Evolutionary conservation across 2,797 vertebrate species (phyloP), one percentile per base, ranked within the genome.

Genomic region (Lagocephalus sceleratus): DNA sequence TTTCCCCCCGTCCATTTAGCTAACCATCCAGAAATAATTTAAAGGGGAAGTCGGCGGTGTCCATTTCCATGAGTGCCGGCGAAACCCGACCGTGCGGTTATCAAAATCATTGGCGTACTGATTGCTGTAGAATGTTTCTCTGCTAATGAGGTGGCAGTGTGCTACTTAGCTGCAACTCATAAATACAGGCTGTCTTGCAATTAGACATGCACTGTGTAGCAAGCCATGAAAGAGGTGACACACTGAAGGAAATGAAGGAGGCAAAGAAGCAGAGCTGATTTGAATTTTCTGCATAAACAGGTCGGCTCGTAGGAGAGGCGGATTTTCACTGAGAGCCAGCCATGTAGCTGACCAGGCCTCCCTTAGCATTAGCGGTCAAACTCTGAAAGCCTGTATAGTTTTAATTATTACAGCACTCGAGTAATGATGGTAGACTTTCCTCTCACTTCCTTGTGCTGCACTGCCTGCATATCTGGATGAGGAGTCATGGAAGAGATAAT

Each of bases 71-170:
- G 26, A 59, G 62, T 60, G 51, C 45, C 40, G 48, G 51, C 48
- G 56, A 20, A 25, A 35, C 44, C 41, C 55, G 63, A 53, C 38
- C 39, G 25, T 75, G 71, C 19, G 15, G 45, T 63, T 54, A 66
- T 80, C 55, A 68, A 79, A 81, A 66, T 73, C 66, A 77, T 64
- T 63, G 73, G 70, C 45, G 20, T 57, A 41, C 75, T 76, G 71
- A 80, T 71, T 69, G 73, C 63, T 46, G 57, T 39, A 6, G 56
- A 82, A 63, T 67, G 66, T 75, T 77, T 78, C 77, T 59, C 63
- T 58, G 51, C 75, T 84, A 82, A 87, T 77, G 78, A 85, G 79
- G 70, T 71, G 74, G 73, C 74, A 68, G 75, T 81, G 75, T 75
- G 58, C 65, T 61, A 63, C 58, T 76, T 78, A 29, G 67, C 23